A percentile compares a stretch with the other conserved stretches of the same genome.
These are phyloP conservation scores for Taeniopygia guttata DNA, from an alignment of 2,797 vertebrate species.

Conservation along the genomic window DNA sequence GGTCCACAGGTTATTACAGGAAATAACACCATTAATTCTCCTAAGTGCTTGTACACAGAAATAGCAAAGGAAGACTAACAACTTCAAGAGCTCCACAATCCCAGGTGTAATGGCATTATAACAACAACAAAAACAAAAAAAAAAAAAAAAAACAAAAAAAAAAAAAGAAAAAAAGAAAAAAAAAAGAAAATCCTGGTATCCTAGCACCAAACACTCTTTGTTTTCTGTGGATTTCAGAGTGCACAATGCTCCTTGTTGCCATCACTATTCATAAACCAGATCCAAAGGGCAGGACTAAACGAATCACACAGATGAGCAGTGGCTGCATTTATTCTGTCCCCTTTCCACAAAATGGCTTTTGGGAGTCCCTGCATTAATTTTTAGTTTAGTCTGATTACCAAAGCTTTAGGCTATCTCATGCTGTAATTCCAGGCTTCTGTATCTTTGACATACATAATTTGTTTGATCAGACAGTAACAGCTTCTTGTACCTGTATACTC, in stretches of 20 bases:
- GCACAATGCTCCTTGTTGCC: not conserved
- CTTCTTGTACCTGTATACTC: rapidly evolving
- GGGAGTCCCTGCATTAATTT: not conserved
- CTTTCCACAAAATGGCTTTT: not conserved
- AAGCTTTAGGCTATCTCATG: not conserved
- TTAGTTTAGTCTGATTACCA: not conserved
- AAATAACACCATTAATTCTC: slow-evolving; percentile 7
- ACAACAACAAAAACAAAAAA: not conserved
- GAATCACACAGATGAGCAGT: not conserved
- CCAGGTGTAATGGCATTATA: not conserved
- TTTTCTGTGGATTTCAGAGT: not conserved
- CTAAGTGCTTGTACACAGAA: not conserved
- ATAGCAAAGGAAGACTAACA: not conserved
- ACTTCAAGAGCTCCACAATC: not conserved
- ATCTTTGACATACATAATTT: not conserved
- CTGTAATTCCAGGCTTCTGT: not conserved
- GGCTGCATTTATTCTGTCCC: not conserved
- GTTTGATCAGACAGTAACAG: not conserved
- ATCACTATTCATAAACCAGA: not conserved
- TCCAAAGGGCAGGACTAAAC: not conserved
- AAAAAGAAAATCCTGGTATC: not conserved
- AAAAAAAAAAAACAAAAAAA: too few relatives aligned
- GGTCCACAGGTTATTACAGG: not conserved
- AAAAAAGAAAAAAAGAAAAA: not conserved
- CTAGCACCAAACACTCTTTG: not conserved